phyloP scores from a whole-genome alignment of 2,888 invertebrate genomes.

The Formica aserva region DNA sequence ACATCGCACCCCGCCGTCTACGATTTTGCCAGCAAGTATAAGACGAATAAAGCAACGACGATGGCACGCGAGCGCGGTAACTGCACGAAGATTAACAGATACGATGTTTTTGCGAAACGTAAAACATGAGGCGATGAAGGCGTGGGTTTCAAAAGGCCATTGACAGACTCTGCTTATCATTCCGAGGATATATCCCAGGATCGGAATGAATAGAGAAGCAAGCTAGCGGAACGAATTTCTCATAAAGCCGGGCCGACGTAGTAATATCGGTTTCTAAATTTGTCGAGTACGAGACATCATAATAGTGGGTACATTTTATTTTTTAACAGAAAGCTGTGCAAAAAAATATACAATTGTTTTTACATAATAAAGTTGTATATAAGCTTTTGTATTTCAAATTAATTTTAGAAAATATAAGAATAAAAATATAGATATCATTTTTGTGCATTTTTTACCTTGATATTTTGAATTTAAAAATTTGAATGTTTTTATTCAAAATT shows the following conservation, averaged over 20 bases:
- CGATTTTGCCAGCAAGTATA: slow-evolving; percentile 13
- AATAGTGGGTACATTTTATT: background rate
- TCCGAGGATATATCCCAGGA: background rate
- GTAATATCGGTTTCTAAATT: slow-evolving; percentile 6
- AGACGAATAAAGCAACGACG: slow-evolving; percentile 8
- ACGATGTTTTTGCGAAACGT: slow-evolving; percentile 13
- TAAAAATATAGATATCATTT: background rate
- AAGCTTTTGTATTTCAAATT: background rate
- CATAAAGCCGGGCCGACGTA: background rate
- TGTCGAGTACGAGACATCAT: background rate
- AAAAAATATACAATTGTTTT: background rate
- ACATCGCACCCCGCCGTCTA: background rate
- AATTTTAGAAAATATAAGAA: background rate
- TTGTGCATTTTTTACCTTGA: background rate
- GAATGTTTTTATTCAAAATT: slow-evolving; percentile 12
- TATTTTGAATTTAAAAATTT: background rate
- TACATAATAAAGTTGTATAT: background rate
- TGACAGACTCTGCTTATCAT: slow-evolving; percentile 11
- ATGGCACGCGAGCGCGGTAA: background rate
- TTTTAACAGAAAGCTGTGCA: background rate
- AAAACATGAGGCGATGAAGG: background rate
- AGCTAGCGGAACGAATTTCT: slow-evolving; percentile 17
- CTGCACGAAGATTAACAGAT: slow-evolving; percentile 2
- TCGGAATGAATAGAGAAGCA: slow-evolving; percentile 23
- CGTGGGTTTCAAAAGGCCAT: background rate